Base-by-base conservation (phyloP, 2,797 vertebrate species). In the Selene dorsalis region DNA sequence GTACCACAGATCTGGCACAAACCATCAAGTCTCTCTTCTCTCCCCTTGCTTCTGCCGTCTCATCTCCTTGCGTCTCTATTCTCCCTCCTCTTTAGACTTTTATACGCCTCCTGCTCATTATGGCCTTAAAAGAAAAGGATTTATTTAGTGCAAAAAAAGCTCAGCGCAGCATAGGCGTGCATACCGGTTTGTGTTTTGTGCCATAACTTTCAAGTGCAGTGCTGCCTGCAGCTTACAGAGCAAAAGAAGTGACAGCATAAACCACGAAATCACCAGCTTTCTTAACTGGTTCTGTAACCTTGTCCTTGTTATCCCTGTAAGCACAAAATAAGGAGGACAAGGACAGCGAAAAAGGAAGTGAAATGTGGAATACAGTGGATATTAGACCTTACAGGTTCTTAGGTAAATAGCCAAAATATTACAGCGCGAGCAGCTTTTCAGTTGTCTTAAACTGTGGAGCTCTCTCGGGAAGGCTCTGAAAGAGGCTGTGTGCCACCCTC, bases 41-140 rank as follows among this genome's bases (percentile, higher is more conserved):
- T 89, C 66, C 79, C 71, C 52, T 84, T 4, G 58, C 79, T 84
- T 88, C 84, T 87, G 82, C 76, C 83, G 84, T 91, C 90, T 91
- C 91, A 88, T 87, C 89, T 88, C 83, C 79, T 76, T 80, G 83
- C 66, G 22, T 91, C 87, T 93, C 88, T 92, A 82, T 91, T 91
- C 86, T 89, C 90, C 73, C 77, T 85, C 68, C 81, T 90, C 85
- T 91, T 91, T 87, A 85, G 84, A 90, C 74, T 92, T 92, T 88
- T 83, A 90, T 90, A 85, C 24, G 79, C 90, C 87, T 90, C 83
- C 90, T 88, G 90, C 89, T 93, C 89, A 91, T 92, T 91, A 92
- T 64, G 73, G 77, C 56, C 78, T 64, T 53, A 76, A 88, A 91
- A 91, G 86, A 93, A 91, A 91, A 73, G 80, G 85, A 91, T 88